phyloP scores from a whole-genome alignment of 1,140 invertebrate genomes.

The Hyles euphorbiae region DNA sequence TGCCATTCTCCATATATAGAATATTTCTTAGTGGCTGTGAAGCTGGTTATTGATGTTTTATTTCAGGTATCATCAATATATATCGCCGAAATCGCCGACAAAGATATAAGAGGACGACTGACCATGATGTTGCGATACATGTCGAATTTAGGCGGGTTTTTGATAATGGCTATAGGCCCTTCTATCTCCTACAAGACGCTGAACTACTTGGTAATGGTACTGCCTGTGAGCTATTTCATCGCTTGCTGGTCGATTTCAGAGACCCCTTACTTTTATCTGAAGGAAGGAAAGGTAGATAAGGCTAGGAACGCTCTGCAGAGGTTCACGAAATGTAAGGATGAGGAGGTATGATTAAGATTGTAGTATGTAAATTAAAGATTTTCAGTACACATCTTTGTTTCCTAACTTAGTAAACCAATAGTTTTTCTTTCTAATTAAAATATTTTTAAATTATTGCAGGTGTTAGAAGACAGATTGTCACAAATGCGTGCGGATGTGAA shows the following conservation, averaged over 20 bases:
- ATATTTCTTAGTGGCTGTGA: too few species aligned
- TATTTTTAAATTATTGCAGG: constrained; percentile 16
- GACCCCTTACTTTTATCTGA: constrained; percentile 81
- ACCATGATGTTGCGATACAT: constrained; percentile 78
- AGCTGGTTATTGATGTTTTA: not conserved
- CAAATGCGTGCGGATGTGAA: constrained; percentile 72
- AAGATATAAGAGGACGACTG: constrained; percentile 77
- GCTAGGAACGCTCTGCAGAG: constrained; percentile 52
- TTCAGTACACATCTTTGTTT: too few species aligned
- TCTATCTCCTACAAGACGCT: constrained; percentile 63
- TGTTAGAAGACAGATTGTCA: constrained; percentile 71
- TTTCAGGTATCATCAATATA: constrained; percentile 75
- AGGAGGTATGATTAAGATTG: constrained; percentile 32
- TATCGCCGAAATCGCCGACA: constrained; percentile 80
- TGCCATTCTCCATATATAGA: too few species aligned
- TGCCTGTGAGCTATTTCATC: constrained; percentile 73
- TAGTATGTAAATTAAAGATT: too few species aligned
- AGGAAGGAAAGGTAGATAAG: constrained; percentile 63
- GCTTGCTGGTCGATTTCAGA: constrained; percentile 82
- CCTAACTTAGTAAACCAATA: too few species aligned
- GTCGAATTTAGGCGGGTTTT: constrained; percentile 79
- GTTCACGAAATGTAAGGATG: constrained; percentile 48
- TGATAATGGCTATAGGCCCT: constrained; percentile 66
- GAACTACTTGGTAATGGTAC: constrained; percentile 55
- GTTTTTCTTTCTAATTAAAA: too few species aligned